A percentile compares a stretch with the other conserved stretches of the same genome.
These are phyloP conservation scores for Bos taurus DNA, from an alignment of 2,113 vertebrate genomes.

Conservation along the genomic window DNA sequence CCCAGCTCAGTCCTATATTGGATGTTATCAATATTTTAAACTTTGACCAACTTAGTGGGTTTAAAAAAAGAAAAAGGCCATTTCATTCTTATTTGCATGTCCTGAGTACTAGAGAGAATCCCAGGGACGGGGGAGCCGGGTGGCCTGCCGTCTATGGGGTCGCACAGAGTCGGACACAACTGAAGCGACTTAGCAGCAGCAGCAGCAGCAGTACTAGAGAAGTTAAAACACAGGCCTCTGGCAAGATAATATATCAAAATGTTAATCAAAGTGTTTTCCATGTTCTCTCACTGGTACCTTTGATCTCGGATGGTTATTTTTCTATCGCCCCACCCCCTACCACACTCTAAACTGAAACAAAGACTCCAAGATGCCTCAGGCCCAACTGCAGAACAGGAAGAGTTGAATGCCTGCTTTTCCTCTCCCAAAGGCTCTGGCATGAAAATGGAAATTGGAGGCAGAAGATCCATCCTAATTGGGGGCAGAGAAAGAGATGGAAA, in stretches of 20 bases:
- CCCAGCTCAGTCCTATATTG: background rate
- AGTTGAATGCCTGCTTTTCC: background rate
- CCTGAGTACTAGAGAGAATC: background rate
- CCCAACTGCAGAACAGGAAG: background rate
- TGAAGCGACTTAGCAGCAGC: no score
- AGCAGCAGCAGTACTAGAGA: background rate
- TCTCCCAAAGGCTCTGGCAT: background rate
- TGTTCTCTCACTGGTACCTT: background rate
- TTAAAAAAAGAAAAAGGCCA: background rate
- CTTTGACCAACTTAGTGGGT: background rate
- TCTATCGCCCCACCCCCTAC: background rate
- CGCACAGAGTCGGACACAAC: no score
- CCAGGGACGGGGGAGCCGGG: no score
- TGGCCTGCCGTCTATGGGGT: no score
- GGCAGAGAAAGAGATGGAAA: slow-evolving; percentile 9
- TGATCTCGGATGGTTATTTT: background rate
- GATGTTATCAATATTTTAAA: background rate
- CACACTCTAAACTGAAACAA: background rate
- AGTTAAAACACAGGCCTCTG: background rate
- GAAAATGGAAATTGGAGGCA: background rate
- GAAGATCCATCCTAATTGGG: background rate
- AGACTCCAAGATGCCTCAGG: background rate
- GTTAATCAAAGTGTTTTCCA: background rate
- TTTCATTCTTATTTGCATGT: background rate
- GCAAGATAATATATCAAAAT: background rate